Conservation (phyloP, 2,113 vertebrate genomes). For the Centropus unirufus region DNA sequence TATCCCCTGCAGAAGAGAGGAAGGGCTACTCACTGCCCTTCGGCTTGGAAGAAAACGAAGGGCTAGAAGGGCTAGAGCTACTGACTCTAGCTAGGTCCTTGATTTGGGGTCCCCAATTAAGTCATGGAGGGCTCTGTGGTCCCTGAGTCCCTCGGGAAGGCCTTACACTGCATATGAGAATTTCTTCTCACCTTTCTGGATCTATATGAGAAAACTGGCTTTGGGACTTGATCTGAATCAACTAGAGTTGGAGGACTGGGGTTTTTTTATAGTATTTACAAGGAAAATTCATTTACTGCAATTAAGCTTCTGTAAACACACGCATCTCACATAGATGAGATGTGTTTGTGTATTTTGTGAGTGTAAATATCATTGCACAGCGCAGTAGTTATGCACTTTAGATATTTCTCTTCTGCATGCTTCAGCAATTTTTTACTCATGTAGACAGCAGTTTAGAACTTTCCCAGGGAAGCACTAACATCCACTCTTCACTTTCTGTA, state of each 20-base stretch:
- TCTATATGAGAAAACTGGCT: neutral
- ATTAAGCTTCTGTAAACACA: neutral
- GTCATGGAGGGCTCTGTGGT: neutral
- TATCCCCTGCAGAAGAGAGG: neutral
- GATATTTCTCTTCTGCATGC: neutral
- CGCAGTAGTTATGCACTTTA: neutral
- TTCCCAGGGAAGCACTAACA: constrained; percentile 35
- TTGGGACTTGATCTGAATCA: neutral
- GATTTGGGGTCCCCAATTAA: neutral
- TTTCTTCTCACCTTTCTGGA: neutral
- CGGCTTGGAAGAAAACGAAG: neutral
- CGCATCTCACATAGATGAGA: neutral
- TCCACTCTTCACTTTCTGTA: neutral
- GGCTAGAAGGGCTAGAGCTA: neutral
- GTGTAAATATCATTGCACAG: constrained; percentile 13
- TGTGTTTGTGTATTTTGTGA: neutral
- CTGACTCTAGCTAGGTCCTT: fast-evolving
- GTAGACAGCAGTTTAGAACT: constrained; percentile 12
- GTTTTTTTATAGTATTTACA: neutral
- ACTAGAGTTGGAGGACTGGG: neutral
- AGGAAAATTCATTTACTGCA: neutral
- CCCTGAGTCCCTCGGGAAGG: neutral
- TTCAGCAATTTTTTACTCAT: constrained; percentile 53
- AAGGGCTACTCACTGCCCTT: neutral
- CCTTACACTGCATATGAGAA: fast-evolving